Evolutionary conservation across 2,888 invertebrate species (phyloP).

Genomic region (Ashinkailepas kermadecensis): DNA sequence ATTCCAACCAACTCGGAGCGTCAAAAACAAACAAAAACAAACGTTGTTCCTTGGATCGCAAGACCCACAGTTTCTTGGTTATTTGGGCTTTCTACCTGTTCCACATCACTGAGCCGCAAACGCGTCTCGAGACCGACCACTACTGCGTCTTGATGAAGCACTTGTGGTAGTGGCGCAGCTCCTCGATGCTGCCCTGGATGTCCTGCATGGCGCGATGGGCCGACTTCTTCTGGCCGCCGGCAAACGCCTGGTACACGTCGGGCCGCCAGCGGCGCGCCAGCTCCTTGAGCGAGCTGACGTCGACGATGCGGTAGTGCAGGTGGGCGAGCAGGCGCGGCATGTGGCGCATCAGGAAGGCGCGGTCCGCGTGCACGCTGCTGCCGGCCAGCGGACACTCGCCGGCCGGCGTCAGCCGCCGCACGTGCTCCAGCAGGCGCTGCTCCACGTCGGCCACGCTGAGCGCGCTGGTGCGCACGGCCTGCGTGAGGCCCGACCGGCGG

Average conservation of each 20-base stretch:
- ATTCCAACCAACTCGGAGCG: too few relatives aligned
- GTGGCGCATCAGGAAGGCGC: conserved; percentile 67
- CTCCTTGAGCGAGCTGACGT: conserved; percentile 86
- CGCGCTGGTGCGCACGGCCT: conserved; percentile 61
- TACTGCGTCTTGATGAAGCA: conserved; percentile 45
- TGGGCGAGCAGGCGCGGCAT: conserved; percentile 72
- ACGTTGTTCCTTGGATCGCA: too few relatives aligned
- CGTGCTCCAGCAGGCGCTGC: conserved; percentile 54
- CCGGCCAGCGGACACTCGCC: conserved; percentile 72
- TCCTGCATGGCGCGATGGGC: conserved; percentile 51
- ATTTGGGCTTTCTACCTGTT: too few relatives aligned
- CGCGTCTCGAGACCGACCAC: conserved; percentile 33
- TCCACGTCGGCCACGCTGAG: conserved; percentile 57
- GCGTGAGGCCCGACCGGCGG: conserved; percentile 70
- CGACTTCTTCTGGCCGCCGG: conserved; percentile 56
- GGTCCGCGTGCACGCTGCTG: conserved; percentile 79
- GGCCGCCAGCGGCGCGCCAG: conserved; percentile 41
- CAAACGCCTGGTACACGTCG: conserved; percentile 29
- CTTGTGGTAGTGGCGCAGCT: conserved; percentile 44
- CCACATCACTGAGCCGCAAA: too few relatives aligned
- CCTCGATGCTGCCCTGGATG: conserved; percentile 47
- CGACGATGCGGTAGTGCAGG: conserved; percentile 85
- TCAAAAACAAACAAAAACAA: too few relatives aligned
- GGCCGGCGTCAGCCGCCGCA: conserved; percentile 29
- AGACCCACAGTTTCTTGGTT: too few relatives aligned